Percentiles rank a stretch among this genome's conserved stretches.
Evolutionary conservation across 2,113 vertebrate genomes (phyloP).

Genomic region (Terrapene triunguis): DNA sequence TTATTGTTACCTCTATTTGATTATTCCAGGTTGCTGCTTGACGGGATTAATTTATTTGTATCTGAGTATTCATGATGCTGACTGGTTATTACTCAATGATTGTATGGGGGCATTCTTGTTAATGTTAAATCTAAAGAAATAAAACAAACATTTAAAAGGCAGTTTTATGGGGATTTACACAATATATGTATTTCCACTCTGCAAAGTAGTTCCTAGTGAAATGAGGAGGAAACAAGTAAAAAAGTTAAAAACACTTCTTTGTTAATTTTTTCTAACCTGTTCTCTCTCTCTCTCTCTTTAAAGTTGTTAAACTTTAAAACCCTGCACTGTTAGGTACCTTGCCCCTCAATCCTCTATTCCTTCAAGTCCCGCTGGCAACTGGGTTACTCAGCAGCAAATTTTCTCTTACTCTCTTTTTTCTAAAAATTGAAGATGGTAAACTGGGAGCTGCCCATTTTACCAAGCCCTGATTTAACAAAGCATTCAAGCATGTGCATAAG

Average conservation of each 20-base stretch:
- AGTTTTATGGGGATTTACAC: neutral
- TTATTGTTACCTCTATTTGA: slow-evolving; percentile 26
- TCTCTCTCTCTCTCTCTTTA: neutral
- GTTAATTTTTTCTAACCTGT: neutral
- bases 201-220: slow-evolving; percentile 33
- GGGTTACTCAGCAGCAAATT: neutral
- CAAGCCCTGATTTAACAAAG: neutral
- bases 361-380: neutral
- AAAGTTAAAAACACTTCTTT: slow-evolving; percentile 4
- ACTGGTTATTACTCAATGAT: slow-evolving; percentile 1
- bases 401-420: neutral
- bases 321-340: neutral
- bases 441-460: too few species aligned
- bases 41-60: slow-evolving; percentile 18
- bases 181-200: slow-evolving; percentile 3
- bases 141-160: slow-evolving; percentile 44
- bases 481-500: neutral
- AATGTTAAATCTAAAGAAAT: neutral
- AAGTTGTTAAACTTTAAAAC: neutral
- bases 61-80: neutral
- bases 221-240: slow-evolving; percentile 19
- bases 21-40: slow-evolving; percentile 18
- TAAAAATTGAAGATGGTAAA: neutral
- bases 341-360: neutral
- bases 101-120: neutral